Evolutionary conservation across 2,113 vertebrate genomes (phyloP).

Genomic region (Strigops habroptila): DNA sequence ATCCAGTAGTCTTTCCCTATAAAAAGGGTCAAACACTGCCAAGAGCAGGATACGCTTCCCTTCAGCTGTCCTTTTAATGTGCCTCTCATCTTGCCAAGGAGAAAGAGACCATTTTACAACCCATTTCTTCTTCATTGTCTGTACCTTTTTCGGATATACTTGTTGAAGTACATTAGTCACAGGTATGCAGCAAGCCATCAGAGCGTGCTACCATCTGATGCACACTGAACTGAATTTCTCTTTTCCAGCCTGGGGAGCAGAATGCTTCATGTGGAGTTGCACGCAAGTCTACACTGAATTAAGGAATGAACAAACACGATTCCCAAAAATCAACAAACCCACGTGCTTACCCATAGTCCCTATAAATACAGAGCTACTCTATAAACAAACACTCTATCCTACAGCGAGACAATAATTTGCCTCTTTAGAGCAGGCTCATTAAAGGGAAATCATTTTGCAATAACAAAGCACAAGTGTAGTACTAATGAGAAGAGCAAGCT

Average conservation of each 20-base stretch:
- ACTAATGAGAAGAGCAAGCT: conserved; percentile 16
- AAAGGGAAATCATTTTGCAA: conserved; percentile 30
- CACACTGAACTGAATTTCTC: not conserved
- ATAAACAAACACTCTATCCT: conserved; percentile 19
- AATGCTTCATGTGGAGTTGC: not conserved
- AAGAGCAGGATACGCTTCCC: not conserved
- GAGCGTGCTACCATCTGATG: not conserved
- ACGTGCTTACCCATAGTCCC: not conserved
- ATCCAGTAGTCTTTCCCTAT: not conserved
- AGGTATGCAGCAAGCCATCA: conserved; percentile 3
- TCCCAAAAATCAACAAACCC: conserved; percentile 13
- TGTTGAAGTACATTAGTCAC: conserved; percentile 17
- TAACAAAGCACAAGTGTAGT: conserved; percentile 7
- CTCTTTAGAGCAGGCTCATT: conserved; percentile 34
- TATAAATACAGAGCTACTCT: not conserved
- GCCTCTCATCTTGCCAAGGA: not conserved
- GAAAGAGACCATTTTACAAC: conserved; percentile 25
- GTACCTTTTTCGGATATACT: not conserved
- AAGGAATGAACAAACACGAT: conserved; percentile 8
- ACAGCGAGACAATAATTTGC: not conserved
- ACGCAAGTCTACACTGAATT: not conserved
- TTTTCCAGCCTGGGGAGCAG: not conserved
- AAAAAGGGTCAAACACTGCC: not conserved
- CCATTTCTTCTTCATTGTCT: not conserved
- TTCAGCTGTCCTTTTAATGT: conserved; percentile 1